These are phyloP conservation scores for Forbesichthys papilliferus DNA, from an alignment of 2,113 vertebrate species.

Conservation along the genomic window DNA sequence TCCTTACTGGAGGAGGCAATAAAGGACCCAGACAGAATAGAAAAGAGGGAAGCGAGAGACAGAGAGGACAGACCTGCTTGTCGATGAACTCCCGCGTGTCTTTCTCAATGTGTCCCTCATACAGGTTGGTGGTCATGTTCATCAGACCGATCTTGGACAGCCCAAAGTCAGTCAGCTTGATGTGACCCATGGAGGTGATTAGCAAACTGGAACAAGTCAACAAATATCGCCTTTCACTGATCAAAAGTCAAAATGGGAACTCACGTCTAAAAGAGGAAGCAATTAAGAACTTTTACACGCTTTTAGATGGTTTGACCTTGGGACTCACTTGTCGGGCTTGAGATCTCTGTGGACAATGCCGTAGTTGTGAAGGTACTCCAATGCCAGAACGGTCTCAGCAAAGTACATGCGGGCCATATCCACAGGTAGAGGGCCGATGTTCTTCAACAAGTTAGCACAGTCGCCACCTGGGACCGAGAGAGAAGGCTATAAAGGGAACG, in stretches of 20 bases:
- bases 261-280: constrained; percentile 22
- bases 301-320: background rate
- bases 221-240: background rate
- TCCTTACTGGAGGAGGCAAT: background rate
- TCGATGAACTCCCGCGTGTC: constrained; percentile 93
- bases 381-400: constrained; percentile 89
- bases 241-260: background rate
- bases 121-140: constrained; percentile 97
- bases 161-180: constrained; percentile 95
- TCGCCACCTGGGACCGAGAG: constrained; percentile 82
- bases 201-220: constrained; percentile 80
- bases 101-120: constrained; percentile 94
- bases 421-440: constrained; percentile 91
- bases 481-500: background rate
- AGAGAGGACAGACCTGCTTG: constrained; percentile 82
- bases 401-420: constrained; percentile 98
- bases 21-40: background rate
- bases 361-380: constrained; percentile 95
- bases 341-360: constrained; percentile 96
- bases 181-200: constrained; percentile 95
- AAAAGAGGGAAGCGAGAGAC: background rate
- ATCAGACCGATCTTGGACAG: constrained; percentile 95
- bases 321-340: constrained; percentile 94
- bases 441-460: constrained; percentile 91
- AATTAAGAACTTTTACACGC: background rate